Conservation (phyloP, 2,113 vertebrate genomes). For the Corydoras sp. region DNA sequence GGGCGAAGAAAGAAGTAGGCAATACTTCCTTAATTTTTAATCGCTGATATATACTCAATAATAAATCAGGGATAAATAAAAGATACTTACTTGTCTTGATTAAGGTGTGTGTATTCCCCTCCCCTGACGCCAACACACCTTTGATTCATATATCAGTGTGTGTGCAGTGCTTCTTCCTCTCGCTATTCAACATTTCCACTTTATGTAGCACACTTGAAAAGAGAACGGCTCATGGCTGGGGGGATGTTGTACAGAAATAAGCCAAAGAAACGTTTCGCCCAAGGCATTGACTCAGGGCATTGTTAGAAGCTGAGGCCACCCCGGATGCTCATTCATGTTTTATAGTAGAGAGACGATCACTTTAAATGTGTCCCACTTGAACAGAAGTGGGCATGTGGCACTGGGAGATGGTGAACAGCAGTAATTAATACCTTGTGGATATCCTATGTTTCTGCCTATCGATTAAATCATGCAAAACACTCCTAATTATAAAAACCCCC, state of each 20-base stretch:
- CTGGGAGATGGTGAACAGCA: slow-evolving; percentile 47
- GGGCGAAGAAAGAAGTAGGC: slow-evolving; percentile 51
- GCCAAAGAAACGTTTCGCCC: slow-evolving; percentile 59
- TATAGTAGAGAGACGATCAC: slow-evolving; percentile 49
- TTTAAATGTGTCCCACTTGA: slow-evolving; percentile 55
- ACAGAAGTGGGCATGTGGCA: slow-evolving; percentile 46
- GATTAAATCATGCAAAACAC: slow-evolving; percentile 67
- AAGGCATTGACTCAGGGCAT: slow-evolving; percentile 59
- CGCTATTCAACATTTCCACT: slow-evolving; percentile 62
- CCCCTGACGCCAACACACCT: slow-evolving; percentile 52
- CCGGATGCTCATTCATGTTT: slow-evolving; percentile 65
- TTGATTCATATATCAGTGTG: slow-evolving; percentile 60
- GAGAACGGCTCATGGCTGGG: slow-evolving; percentile 54
- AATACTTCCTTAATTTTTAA: slow-evolving; percentile 58
- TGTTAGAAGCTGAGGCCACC: slow-evolving; percentile 58
- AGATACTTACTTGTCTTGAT: slow-evolving; percentile 63
- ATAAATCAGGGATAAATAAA: slow-evolving; percentile 65
- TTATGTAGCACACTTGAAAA: slow-evolving; percentile 62
- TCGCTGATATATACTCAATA: slow-evolving; percentile 60
- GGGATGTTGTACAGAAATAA: slow-evolving; percentile 58
- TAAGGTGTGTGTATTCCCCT: slow-evolving; percentile 61
- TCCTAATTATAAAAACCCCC: slow-evolving; percentile 59
- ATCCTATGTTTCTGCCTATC: slow-evolving; percentile 53
- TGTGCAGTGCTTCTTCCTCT: slow-evolving; percentile 49
- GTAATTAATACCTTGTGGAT: slow-evolving; percentile 70